A percentile compares a stretch with the other conserved stretches of the same genome.
Evolutionary conservation across 2,888 invertebrate genomes (phyloP).

Genomic region (Helicoverpa assulta): DNA sequence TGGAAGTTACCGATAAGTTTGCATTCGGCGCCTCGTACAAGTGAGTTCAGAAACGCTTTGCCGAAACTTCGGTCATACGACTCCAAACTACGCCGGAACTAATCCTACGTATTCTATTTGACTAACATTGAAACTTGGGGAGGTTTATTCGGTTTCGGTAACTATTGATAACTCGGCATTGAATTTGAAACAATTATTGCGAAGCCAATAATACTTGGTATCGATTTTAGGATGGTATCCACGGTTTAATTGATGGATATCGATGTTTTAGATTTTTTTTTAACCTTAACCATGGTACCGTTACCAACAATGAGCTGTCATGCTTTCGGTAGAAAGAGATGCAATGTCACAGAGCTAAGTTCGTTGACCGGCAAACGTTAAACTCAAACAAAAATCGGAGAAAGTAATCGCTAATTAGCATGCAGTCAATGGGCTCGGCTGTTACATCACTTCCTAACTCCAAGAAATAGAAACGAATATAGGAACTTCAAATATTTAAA

Average conservation of each 20-base stretch:
- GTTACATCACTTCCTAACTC: slow-evolving; percentile 70
- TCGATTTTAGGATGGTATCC: not conserved
- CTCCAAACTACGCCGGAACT: slow-evolving; percentile 39
- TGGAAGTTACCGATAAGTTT: slow-evolving; percentile 26
- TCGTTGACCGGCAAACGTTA: slow-evolving; percentile 55
- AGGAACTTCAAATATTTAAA: slow-evolving; percentile 18
- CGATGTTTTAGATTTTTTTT: not conserved
- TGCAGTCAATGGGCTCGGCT: slow-evolving; percentile 68
- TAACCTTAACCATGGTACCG: not conserved
- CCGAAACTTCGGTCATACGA: slow-evolving; percentile 43
- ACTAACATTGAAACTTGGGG: slow-evolving; percentile 31
- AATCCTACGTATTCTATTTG: slow-evolving; percentile 13
- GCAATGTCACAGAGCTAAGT: slow-evolving; percentile 49
- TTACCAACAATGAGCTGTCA: slow-evolving; percentile 2
- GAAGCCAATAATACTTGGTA: not conserved
- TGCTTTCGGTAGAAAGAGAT: slow-evolving; percentile 3
- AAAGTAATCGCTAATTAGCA: slow-evolving; percentile 79
- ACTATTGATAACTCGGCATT: not conserved
- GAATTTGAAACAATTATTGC: not conserved
- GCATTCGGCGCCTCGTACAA: slow-evolving; percentile 21
- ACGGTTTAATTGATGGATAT: not conserved
- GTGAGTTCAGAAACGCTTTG: slow-evolving; percentile 31
- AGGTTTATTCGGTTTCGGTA: slow-evolving; percentile 1
- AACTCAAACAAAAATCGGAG: slow-evolving; percentile 66
- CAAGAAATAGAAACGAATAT: slow-evolving; percentile 47